Conservation (phyloP, 2,113 vertebrate species). For the Glaucidium brasilianum region DNA sequence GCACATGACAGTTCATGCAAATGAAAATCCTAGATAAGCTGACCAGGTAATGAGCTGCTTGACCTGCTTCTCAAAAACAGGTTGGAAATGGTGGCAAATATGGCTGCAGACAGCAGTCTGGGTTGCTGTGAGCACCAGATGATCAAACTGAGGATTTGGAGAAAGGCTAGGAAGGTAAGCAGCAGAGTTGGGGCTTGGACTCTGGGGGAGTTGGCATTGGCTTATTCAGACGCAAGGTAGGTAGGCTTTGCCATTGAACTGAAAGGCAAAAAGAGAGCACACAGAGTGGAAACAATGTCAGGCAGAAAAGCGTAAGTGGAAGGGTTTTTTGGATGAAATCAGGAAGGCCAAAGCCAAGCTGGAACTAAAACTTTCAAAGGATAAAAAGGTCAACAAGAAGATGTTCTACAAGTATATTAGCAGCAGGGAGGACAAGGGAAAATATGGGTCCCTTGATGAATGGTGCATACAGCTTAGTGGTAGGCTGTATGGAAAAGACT, state of each 20-base stretch:
- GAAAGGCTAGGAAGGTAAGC: not conserved
- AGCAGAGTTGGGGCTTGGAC: not conserved
- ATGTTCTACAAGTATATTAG: not conserved
- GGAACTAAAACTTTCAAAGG: not conserved
- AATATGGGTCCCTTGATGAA: not conserved
- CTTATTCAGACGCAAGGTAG: not conserved
- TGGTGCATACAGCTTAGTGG: not conserved
- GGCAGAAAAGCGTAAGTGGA: not conserved
- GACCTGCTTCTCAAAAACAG: not conserved
- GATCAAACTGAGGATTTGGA: not conserved
- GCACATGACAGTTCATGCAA: not conserved
- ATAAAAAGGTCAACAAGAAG: not conserved
- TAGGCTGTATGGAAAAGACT: not conserved
- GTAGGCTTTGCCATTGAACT: not conserved
- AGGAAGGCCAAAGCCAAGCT: not conserved
- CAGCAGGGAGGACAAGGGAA: not conserved
- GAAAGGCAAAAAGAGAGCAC: not conserved
- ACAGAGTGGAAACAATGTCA: not conserved
- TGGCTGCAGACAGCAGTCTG: not conserved
- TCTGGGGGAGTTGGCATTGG: not conserved
- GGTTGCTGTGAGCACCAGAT: not conserved
- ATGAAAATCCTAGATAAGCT: not conserved
- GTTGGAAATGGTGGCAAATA: not conserved
- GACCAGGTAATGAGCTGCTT: too few species aligned
- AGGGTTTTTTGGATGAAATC: not conserved